Conservation (phyloP, 1,140 invertebrate species). For the Myzus persicae region DNA sequence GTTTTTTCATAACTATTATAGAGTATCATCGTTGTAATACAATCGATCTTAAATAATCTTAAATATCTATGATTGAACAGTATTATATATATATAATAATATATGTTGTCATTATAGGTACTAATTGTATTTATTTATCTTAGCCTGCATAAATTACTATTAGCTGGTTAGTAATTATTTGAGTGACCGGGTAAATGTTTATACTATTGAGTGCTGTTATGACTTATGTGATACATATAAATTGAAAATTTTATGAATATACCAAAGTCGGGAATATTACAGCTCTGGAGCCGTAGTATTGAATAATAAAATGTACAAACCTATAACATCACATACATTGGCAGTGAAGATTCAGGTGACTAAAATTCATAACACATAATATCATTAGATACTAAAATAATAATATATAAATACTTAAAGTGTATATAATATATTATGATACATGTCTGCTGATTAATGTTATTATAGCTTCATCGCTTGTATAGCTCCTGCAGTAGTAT, state of each 20-base stretch:
- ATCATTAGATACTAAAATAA: background rate
- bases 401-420: background rate
- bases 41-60: too few relatives aligned
- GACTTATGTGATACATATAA: background rate
- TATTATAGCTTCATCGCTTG: background rate
- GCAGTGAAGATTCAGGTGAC: too few relatives aligned
- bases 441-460: background rate
- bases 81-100: too few relatives aligned
- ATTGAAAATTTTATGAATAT: background rate
- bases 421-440: background rate
- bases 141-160: too few relatives aligned
- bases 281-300: background rate
- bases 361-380: too few relatives aligned
- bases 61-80: too few relatives aligned
- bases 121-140: too few relatives aligned
- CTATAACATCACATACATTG: background rate
- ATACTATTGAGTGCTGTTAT: background rate
- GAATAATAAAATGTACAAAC: background rate
- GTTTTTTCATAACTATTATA: too few relatives aligned
- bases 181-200: background rate
- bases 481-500: too few relatives aligned
- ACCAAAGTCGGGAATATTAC: background rate
- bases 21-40: too few relatives aligned
- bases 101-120: too few relatives aligned
- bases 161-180: too few relatives aligned